Evolutionary conservation across 2,888 invertebrate species (phyloP).

Genomic region (Apamea sordens): DNA sequence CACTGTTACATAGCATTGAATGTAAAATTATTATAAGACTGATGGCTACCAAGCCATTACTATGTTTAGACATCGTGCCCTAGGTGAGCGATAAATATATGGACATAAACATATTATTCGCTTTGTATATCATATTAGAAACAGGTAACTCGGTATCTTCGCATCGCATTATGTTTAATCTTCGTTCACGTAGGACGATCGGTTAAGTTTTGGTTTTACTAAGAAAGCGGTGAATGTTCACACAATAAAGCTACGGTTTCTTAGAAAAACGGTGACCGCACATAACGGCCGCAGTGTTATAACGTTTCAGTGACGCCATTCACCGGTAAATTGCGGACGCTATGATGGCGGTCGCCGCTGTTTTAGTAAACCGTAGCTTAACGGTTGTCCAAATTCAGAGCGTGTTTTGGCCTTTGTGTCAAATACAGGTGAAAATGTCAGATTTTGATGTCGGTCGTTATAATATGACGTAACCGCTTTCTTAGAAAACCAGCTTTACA

Average conservation of each 20-base stretch:
- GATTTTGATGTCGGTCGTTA: background rate
- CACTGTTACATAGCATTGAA: conserved; percentile 60
- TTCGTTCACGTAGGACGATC: conserved; percentile 12
- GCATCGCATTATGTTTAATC: background rate
- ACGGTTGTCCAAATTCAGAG: background rate
- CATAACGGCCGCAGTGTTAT: too few species aligned
- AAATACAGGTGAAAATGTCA: background rate
- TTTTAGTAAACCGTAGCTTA: background rate
- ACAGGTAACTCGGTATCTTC: conserved; percentile 1
- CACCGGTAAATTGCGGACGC: too few species aligned
- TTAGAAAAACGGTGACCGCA: too few species aligned
- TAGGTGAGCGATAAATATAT: conserved; percentile 19
- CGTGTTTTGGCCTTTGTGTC: background rate
- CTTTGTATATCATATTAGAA: conserved; percentile 18
- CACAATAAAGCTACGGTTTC: background rate
- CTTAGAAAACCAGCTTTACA: background rate
- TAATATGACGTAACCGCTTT: background rate
- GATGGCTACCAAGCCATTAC: conserved; percentile 70
- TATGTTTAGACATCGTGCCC: conserved; percentile 20
- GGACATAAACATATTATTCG: conserved; percentile 14
- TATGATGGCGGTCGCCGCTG: background rate
- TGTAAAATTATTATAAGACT: conserved; percentile 77
- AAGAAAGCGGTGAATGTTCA: background rate
- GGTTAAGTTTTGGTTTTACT: background rate
- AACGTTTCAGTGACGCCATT: too few species aligned